These are phyloP conservation scores for Chydorus sphaericus DNA, from an alignment of 2,888 invertebrate species.

Conservation along the genomic window DNA sequence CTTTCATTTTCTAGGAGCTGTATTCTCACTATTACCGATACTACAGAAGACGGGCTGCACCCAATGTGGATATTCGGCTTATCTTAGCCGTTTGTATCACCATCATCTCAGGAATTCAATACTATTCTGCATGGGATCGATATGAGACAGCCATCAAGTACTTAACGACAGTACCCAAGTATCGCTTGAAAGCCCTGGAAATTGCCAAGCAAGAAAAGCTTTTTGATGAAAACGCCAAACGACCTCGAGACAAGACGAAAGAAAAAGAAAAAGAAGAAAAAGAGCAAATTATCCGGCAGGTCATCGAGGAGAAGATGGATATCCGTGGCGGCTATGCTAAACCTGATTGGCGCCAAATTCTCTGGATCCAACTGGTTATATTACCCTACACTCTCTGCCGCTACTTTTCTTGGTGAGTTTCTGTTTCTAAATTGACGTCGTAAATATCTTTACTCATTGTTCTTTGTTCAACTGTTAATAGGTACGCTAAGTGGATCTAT, in stretches of 20 bases:
- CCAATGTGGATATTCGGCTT: slow-evolving; percentile 78
- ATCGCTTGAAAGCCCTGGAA: slow-evolving; percentile 57
- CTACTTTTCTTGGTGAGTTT: slow-evolving; percentile 61
- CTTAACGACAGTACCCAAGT: slow-evolving; percentile 73
- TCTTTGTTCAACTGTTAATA: no score
- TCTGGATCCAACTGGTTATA: slow-evolving; percentile 70
- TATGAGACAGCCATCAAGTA: slow-evolving; percentile 71
- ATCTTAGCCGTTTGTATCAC: slow-evolving; percentile 72
- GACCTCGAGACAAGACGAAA: slow-evolving; percentile 26
- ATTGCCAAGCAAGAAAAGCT: slow-evolving; percentile 44
- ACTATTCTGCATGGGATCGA: slow-evolving; percentile 60
- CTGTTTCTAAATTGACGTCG: no score
- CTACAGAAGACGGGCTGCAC: slow-evolving; percentile 69
- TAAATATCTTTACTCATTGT: no score
- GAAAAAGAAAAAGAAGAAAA: slow-evolving; percentile 30
- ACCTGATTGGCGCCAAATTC: slow-evolving; percentile 55
- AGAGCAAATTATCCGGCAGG: slow-evolving; percentile 53
- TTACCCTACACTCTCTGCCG: slow-evolving; percentile 56
- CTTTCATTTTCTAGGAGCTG: no score
- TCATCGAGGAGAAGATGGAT: slow-evolving; percentile 85
- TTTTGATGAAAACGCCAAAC: slow-evolving; percentile 25
- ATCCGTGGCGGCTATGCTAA: slow-evolving; percentile 85
- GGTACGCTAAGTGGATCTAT: slow-evolving; percentile 65
- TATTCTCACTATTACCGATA: slow-evolving; percentile 84
- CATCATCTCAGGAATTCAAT: slow-evolving; percentile 71